Conservation (phyloP, 1,140 invertebrate genomes). For the Chironomus striatipennis region DNA sequence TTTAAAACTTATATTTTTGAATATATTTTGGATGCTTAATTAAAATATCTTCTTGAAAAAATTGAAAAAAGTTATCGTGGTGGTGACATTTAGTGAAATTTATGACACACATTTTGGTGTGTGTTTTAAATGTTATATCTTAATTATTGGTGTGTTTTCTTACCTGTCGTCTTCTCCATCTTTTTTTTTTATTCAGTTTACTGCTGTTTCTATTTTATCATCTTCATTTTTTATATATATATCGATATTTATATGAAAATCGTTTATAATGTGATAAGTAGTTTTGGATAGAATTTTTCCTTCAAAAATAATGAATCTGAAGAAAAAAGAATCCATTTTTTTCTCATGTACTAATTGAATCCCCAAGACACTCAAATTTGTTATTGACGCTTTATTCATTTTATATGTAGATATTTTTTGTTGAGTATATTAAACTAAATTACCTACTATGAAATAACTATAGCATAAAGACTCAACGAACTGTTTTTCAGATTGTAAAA, state of each 20-base stretch:
- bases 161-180: background rate
- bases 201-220: background rate
- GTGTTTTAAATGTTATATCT: constrained; percentile 17
- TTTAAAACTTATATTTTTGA: background rate
- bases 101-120: constrained; percentile 22
- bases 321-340: too few relatives aligned
- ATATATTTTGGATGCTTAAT: background rate
- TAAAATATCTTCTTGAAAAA: background rate
- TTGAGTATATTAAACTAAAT: too few relatives aligned
- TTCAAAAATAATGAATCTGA: too few relatives aligned
- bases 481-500: background rate
- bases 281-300: too few relatives aligned
- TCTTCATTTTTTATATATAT: background rate
- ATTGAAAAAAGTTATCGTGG: background rate
- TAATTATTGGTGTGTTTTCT: constrained; percentile 17
- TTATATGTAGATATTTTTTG: background rate
- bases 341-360: background rate
- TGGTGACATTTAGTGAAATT: constrained; percentile 22
- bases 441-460: too few relatives aligned
- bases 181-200: background rate
- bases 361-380: background rate
- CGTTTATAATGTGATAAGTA: constrained; percentile 16
- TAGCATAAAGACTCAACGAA: background rate
- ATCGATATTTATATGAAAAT: too few relatives aligned
- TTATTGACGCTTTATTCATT: background rate